phyloP scores from a whole-genome alignment of 1,140 invertebrate species.

The Euura lappo region DNA sequence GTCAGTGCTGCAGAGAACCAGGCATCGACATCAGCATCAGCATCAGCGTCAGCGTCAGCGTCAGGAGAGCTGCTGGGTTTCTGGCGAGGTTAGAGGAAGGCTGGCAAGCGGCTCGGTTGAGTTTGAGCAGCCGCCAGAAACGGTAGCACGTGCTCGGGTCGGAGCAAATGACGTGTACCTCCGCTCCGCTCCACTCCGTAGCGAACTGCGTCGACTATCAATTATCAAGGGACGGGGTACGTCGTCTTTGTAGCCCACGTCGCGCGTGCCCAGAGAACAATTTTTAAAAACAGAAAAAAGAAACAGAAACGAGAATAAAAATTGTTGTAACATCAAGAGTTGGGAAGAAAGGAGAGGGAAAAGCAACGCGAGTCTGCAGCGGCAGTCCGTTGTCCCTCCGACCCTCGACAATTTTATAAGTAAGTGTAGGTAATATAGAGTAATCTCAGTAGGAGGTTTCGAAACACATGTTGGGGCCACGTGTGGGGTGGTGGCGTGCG shows the following conservation, averaged over 20 bases:
- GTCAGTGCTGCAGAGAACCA: no score
- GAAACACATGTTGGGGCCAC: conserved; percentile 55
- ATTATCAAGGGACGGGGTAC: conserved; percentile 9
- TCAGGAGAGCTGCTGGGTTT: no score
- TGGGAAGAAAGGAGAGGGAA: no score
- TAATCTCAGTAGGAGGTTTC: conserved; percentile 50
- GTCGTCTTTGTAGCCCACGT: not conserved
- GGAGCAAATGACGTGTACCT: conserved; percentile 54
- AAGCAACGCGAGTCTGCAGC: no score
- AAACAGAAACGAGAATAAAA: no score
- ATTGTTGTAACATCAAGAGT: no score
- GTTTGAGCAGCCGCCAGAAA: conserved; percentile 54
- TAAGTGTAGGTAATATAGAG: not conserved
- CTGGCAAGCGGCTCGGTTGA: conserved; percentile 3
- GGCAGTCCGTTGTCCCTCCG: not conserved
- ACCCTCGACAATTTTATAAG: not conserved
- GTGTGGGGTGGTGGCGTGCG: conserved; percentile 41
- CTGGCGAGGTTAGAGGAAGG: not conserved
- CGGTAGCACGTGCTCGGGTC: conserved; percentile 56
- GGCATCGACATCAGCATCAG: no score
- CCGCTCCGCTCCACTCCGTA: conserved; percentile 26
- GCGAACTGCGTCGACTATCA: conserved; percentile 1
- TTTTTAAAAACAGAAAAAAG: no score
- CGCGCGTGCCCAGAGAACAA: not conserved
- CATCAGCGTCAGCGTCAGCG: no score